Evolutionary conservation across 2,113 vertebrate genomes (phyloP).

Genomic region (Seriola dumerili): DNA sequence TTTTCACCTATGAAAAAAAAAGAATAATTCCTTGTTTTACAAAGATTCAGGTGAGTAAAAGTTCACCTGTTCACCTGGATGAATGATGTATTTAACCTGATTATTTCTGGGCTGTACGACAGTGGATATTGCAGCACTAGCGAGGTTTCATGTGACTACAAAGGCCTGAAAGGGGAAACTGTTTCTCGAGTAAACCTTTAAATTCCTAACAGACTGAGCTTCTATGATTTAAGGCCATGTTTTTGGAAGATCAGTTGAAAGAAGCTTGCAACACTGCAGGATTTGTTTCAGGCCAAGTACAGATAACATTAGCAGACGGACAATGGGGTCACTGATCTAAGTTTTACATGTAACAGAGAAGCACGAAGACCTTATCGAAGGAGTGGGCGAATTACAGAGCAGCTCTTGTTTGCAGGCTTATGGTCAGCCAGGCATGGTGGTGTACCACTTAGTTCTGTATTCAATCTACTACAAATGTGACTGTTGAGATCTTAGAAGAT

Average conservation of each 20-base stretch:
- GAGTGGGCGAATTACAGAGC: slow-evolving; percentile 52
- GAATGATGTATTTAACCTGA: slow-evolving; percentile 19
- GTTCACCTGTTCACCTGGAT: background rate
- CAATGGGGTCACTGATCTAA: slow-evolving; percentile 75
- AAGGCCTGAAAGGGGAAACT: slow-evolving; percentile 39
- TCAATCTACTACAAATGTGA: slow-evolving; percentile 27
- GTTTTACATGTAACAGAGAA: slow-evolving; percentile 71
- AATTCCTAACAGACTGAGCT: slow-evolving; percentile 68
- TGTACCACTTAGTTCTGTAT: slow-evolving; percentile 38
- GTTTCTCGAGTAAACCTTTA: slow-evolving; percentile 43
- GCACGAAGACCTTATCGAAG: slow-evolving; percentile 56
- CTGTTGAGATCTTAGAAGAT: slow-evolving; percentile 46
- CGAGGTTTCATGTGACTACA: background rate
- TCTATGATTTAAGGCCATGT: slow-evolving; percentile 57
- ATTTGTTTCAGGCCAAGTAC: slow-evolving; percentile 73
- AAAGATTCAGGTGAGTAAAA: background rate
- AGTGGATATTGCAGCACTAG: background rate
- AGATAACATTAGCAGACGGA: slow-evolving; percentile 66
- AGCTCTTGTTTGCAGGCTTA: slow-evolving; percentile 50
- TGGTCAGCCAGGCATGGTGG: slow-evolving; percentile 48
- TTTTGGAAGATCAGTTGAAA: slow-evolving; percentile 67
- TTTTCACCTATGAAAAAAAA: background rate
- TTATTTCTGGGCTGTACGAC: background rate
- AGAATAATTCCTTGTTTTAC: background rate
- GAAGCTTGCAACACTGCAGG: slow-evolving; percentile 64